Evolutionary conservation across 1,140 invertebrate species (phyloP).

Genomic region (Tetragnatha versicolor): DNA sequence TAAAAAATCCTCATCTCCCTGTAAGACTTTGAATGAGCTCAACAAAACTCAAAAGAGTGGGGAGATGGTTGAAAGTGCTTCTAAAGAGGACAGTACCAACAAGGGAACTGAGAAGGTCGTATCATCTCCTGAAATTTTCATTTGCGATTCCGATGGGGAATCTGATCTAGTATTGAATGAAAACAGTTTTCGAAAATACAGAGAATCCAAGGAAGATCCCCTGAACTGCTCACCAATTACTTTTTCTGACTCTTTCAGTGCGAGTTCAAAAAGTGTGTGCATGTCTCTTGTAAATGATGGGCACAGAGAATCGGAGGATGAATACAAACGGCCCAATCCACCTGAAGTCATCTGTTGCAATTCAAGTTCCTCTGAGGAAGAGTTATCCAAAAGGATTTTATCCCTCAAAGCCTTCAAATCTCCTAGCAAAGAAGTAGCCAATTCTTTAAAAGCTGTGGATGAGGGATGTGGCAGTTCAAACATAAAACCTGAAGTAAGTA

Average conservation of each 20-base stretch:
- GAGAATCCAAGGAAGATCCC: background rate
- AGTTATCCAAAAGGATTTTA: no score
- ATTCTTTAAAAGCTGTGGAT: no score
- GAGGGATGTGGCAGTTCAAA: no score
- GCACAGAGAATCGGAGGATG: background rate
- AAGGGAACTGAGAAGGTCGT: no score
- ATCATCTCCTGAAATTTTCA: constrained; percentile 37
- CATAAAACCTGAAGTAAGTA: no score
- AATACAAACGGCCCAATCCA: background rate
- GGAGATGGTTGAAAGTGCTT: no score
- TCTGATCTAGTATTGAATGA: background rate
- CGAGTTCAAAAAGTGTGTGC: background rate
- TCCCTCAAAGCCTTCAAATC: no score
- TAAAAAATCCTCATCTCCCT: no score
- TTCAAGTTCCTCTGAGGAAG: constrained; percentile 4
- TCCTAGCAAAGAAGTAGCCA: no score
- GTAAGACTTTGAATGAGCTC: no score
- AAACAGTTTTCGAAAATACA: background rate
- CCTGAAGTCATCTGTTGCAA: constrained; percentile 5
- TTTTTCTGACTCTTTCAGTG: background rate
- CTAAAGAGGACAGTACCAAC: no score
- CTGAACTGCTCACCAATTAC: background rate
- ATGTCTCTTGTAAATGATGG: background rate
- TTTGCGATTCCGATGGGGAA: constrained; percentile 34
- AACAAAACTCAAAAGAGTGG: no score